Base-by-base conservation (phyloP, 2,113 vertebrate species). In the Thalassoma bifasciatum region DNA sequence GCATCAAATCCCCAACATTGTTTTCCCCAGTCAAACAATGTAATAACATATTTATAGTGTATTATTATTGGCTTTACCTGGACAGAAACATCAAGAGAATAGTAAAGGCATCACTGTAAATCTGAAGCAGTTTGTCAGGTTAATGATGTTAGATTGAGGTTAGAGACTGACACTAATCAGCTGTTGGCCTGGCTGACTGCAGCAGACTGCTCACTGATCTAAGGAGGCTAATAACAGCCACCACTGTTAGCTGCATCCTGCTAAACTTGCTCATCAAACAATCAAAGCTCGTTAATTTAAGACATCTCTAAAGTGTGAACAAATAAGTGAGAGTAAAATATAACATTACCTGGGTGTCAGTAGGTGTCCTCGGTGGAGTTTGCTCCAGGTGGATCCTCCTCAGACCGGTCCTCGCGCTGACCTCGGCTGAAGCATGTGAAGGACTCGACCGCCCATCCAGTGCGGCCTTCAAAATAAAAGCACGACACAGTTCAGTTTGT, bases 401-500 rank as follows among this genome's bases (percentile, higher is more conserved):
- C n/a, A n/a, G 37, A 8, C 54, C 30, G 62, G 30, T 65, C 59
- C 17, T 46, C 44, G 13, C 5, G 1, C 11, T 88, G 86, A 91
- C 82, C 87, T 88, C 84, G 21, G 64, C 51, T 13, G 49, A n/a
- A 1, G 65, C 14, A 23, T 26, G 22, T 82, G 84, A 88, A 89
- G 84, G 80, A 78, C 89, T 79, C 23, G 2, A 10, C 10, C 1
- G 16, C n/a, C 4, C 38, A 19, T 23, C 52, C 1, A 47, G 21
- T 19, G 8, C 37, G 47, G 38, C 30, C 65, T 82, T 82, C 88
- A 90, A 66, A 86, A 72, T 86, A 88, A 90, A 70, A 81, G 79
- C 78, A 57, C 0, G 30, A 2, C 5, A 7, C 1, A 1, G 0
- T 0, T 8, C 68, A 0, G 7, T 4, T 5, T 40, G 8, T 10